Percentiles rank a stretch among this genome's conserved stretches.
These are phyloP conservation scores for Orthonevra nobilis DNA, from an alignment of 2,888 invertebrate species.

Conservation along the genomic window DNA sequence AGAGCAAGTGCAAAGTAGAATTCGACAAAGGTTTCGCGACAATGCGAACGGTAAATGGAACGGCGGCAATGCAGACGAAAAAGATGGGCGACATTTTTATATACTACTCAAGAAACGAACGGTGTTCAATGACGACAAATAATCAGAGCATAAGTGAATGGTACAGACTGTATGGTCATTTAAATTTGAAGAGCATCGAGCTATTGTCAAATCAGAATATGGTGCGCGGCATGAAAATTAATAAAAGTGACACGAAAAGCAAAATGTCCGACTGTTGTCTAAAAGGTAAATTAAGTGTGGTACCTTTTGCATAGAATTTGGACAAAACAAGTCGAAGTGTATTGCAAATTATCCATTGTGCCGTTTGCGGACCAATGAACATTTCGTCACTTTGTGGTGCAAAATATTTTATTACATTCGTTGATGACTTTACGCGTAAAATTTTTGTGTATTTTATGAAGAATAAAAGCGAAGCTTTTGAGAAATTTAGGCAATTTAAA, in stretches of 20 bases:
- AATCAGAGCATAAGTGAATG: slow-evolving; percentile 2
- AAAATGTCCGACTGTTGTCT: slow-evolving; percentile 9
- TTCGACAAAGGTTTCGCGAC: slow-evolving; percentile 12
- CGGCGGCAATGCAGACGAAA: not conserved
- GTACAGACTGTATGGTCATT: slow-evolving; percentile 15
- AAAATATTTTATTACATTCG: slow-evolving; percentile 30
- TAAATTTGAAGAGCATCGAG: slow-evolving; percentile 30
- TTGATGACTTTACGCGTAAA: slow-evolving; percentile 33
- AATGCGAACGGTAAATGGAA: not conserved
- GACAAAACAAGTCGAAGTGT: not conserved
- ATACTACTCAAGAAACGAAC: not conserved
- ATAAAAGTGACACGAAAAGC: not conserved
- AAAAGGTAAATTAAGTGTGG: slow-evolving; percentile 21
- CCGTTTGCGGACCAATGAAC: slow-evolving; percentile 61
- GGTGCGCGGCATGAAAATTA: slow-evolving; percentile 4
- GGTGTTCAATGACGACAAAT: not conserved
- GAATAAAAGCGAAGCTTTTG: slow-evolving; percentile 55
- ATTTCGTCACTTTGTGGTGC: slow-evolving; percentile 39
- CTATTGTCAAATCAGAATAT: slow-evolving; percentile 6
- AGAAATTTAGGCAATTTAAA: slow-evolving; percentile 48
- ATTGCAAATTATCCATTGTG: slow-evolving; percentile 48
- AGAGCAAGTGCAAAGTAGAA: slow-evolving; percentile 21
- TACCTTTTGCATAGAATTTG: not conserved
- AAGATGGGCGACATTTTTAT: slow-evolving; percentile 5
- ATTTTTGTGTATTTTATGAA: slow-evolving; percentile 51